Percentiles rank a stretch among this genome's conserved stretches.
Evolutionary conservation across 2,113 vertebrate species (phyloP).

Genomic region (Tragelaphus imberbis): DNA sequence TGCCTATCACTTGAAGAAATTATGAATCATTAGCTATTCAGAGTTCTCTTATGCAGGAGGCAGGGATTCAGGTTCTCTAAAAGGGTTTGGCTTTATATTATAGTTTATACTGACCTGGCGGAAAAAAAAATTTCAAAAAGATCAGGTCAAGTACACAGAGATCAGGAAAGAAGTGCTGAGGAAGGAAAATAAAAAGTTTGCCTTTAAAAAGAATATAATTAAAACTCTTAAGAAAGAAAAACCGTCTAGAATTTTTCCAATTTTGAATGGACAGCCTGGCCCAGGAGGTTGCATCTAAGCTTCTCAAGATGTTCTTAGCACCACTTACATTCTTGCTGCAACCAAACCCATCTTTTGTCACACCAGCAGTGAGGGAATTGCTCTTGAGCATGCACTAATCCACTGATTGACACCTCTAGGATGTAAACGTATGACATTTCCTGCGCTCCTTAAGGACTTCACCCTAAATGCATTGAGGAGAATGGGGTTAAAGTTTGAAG

Average conservation of each 20-base stretch:
- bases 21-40: background rate
- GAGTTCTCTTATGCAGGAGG: background rate
- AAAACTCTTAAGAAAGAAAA: background rate
- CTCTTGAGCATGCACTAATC: background rate
- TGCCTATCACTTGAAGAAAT: constrained; percentile 3
- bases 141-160: background rate
- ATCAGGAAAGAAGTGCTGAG: background rate
- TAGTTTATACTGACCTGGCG: background rate
- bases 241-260: background rate
- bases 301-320: background rate
- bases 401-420: background rate
- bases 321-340: background rate
- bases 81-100: background rate
- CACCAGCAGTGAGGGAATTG: background rate
- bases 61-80: background rate
- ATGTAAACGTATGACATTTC: background rate
- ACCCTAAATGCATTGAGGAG: background rate
- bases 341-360: background rate
- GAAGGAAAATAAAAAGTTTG: background rate
- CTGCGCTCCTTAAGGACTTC: background rate
- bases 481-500: background rate
- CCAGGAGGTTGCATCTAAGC: background rate
- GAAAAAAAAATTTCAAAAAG: background rate
- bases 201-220: background rate
- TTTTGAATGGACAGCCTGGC: background rate